Conservation (phyloP, 2,888 invertebrate genomes). For the Notodonta dromedarius region DNA sequence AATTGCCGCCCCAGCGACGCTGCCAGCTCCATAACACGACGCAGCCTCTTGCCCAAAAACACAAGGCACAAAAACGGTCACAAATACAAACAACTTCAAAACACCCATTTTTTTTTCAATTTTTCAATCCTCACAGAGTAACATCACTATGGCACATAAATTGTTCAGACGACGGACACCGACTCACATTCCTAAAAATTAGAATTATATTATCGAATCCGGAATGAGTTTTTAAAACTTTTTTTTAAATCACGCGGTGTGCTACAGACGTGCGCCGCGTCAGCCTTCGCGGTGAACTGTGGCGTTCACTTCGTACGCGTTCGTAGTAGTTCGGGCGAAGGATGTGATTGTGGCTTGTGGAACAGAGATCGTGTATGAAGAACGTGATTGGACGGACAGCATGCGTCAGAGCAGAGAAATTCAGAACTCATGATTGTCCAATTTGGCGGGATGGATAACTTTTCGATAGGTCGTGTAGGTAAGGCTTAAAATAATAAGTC, state of each 20-base stretch:
- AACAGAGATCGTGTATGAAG: slow-evolving; percentile 70
- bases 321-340: slow-evolving; percentile 40
- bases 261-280: slow-evolving; percentile 61
- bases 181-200: slow-evolving; percentile 74
- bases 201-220: slow-evolving; percentile 54
- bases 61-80: slow-evolving; percentile 74
- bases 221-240: slow-evolving; percentile 59
- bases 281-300: slow-evolving; percentile 74
- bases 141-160: slow-evolving; percentile 79
- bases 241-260: slow-evolving; percentile 36
- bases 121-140: slow-evolving; percentile 42
- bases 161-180: slow-evolving; percentile 50
- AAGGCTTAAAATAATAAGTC: too few relatives aligned
- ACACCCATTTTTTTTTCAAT: slow-evolving; percentile 71
- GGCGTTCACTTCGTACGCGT: slow-evolving; percentile 33
- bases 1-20: slow-evolving; percentile 88
- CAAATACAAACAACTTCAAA: slow-evolving; percentile 67
- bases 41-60: slow-evolving; percentile 75
- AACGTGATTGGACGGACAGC: slow-evolving; percentile 71
- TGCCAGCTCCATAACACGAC: slow-evolving; percentile 87
- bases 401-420: slow-evolving; percentile 29
- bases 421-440: neutral
- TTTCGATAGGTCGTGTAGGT: too few relatives aligned
- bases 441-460: neutral
- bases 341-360: slow-evolving; percentile 70